Conservation (phyloP, 2,888 invertebrate species). For the Hesperia comma region DNA sequence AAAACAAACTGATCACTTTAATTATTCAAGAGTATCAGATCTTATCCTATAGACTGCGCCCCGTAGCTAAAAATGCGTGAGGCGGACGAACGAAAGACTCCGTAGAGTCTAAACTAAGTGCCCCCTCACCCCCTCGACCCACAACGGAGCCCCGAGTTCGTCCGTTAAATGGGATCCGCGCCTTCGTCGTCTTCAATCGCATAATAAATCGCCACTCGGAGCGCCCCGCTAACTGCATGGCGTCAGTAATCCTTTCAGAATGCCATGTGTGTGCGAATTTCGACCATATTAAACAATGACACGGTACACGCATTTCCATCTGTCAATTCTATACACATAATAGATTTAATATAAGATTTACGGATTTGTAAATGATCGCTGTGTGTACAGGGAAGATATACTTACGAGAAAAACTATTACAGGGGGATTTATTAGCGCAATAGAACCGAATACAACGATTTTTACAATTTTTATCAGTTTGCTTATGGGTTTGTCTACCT, state of each 20-base stretch:
- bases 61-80: background rate
- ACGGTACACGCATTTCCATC: too few relatives aligned
- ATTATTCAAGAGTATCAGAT: background rate
- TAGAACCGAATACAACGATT: too few relatives aligned
- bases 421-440: too few relatives aligned
- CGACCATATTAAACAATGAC: background rate
- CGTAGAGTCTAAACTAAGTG: conserved; percentile 1
- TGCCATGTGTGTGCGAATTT: background rate
- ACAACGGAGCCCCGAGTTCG: background rate
- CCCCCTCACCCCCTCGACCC: conserved; percentile 1
- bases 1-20: conserved; percentile 1
- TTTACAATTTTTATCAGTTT: too few relatives aligned
- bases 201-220: conserved; percentile 4
- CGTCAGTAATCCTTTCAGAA: background rate
- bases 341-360: too few relatives aligned
- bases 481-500: too few relatives aligned
- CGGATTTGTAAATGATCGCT: too few relatives aligned
- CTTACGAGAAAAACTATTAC: too few relatives aligned
- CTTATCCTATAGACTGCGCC: background rate
- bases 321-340: too few relatives aligned
- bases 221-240: background rate
- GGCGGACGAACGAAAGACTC: background rate
- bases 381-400: too few relatives aligned
- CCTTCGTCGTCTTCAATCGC: conserved; percentile 3
- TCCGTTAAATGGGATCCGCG: conserved; percentile 9